phyloP scores from a whole-genome alignment of 1,140 invertebrate genomes.

The Melitaea cinxia region DNA sequence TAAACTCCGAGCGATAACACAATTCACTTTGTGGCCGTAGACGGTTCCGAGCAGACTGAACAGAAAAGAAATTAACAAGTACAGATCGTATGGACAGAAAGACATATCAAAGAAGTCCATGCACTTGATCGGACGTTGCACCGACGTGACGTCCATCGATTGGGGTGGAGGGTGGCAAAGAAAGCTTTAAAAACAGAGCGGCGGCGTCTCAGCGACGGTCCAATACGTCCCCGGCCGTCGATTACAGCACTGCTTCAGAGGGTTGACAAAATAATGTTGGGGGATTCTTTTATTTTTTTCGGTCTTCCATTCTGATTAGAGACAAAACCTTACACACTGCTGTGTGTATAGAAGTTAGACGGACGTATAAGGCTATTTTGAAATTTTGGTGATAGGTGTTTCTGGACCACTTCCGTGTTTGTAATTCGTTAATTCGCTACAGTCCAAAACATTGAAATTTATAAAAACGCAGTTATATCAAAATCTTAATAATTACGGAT shows the following conservation, averaged over 20 bases:
- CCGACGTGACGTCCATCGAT: constrained; percentile 71
- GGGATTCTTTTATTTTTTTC: neutral
- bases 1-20: neutral
- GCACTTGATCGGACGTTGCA: constrained; percentile 65
- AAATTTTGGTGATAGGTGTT: too few relatives aligned
- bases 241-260: constrained; percentile 57
- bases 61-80: constrained; percentile 16
- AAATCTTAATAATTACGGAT: too few relatives aligned
- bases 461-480: too few relatives aligned
- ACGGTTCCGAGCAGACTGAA: neutral
- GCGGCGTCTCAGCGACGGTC: constrained; percentile 70
- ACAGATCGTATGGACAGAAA: constrained; percentile 20
- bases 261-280: constrained; percentile 42
- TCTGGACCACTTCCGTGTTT: too few relatives aligned
- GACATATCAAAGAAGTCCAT: constrained; percentile 70
- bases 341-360: too few relatives aligned
- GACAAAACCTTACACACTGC: too few relatives aligned
- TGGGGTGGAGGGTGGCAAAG: constrained; percentile 51
- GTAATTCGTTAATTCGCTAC: too few relatives aligned
- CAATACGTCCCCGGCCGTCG: constrained; percentile 75
- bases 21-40: neutral
- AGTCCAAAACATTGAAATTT: too few relatives aligned
- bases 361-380: too few relatives aligned
- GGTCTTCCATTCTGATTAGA: neutral
- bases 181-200: constrained; percentile 72